A percentile compares a stretch with the other conserved stretches of the same genome.
Evolutionary conservation across 2,797 vertebrate species (phyloP).

Genomic region (Alectoris magna): DNA sequence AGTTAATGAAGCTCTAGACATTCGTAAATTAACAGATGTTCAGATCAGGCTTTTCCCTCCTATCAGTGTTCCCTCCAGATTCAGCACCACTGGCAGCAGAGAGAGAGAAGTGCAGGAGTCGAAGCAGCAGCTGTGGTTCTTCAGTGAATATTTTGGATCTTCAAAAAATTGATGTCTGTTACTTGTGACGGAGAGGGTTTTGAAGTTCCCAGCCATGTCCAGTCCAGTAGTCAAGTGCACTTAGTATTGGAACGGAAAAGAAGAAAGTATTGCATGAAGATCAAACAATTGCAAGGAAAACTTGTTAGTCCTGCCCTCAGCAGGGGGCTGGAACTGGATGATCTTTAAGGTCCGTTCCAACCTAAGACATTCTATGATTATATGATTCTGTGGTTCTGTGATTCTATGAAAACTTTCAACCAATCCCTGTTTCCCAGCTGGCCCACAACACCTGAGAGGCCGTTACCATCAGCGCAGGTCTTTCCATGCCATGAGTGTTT

Average conservation of each 20-base stretch:
- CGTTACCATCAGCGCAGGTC: not conserved
- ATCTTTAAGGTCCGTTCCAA: not conserved
- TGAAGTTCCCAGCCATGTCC: not conserved
- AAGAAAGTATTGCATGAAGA: not conserved
- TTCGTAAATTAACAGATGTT: not conserved
- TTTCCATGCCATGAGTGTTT: not conserved
- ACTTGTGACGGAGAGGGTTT: not conserved
- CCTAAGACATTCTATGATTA: not conserved
- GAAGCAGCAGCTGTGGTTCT: not conserved
- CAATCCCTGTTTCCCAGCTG: not conserved
- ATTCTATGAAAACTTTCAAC: not conserved
- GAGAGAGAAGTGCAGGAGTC: not conserved
- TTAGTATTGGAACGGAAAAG: not conserved
- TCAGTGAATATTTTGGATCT: not conserved
- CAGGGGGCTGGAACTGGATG: not conserved
- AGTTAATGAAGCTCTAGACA: not conserved
- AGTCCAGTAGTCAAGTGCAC: not conserved
- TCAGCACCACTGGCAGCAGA: not conserved
- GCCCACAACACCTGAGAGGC: not conserved
- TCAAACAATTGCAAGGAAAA: not conserved
- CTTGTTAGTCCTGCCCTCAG: not conserved
- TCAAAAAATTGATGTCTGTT: not conserved
- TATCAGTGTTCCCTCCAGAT: not conserved
- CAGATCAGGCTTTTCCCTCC: not conserved
- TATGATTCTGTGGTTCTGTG: not conserved